Base-by-base conservation (phyloP, 2,113 vertebrate genomes). In the Ardeotis arabs region DNA sequence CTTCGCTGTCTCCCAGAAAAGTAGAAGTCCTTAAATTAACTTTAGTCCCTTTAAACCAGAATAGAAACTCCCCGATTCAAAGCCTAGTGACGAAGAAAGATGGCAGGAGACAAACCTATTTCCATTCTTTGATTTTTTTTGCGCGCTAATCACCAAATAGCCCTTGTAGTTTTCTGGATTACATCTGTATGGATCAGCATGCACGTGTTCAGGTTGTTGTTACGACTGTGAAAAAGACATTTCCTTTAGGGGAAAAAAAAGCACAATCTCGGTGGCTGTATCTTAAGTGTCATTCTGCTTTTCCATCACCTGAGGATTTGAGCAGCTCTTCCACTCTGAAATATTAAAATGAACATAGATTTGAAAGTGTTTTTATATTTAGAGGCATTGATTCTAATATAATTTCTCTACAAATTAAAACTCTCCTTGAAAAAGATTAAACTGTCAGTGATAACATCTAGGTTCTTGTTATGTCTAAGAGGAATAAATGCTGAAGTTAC, bases 381-480 rank as follows among this genome's bases (percentile, higher is more conserved):
- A 76, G 92, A 87, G 70, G 80, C 88, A 84, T 60, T 73, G 90
- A 91, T 95, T 96, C 86, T 84, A 84, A 94, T 92, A 82, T 93
- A 89, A 96, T 95, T 96, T 96, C 56, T 93, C 56, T 37, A 70
- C 92, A 93, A 96, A 97, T 97, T 96, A 96, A 96, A 96, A 96
- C 62, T 96, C 89, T 81, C 69, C 95, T 95, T 93, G 90, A 92
- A 82, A 95, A 96, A 94, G 89, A 94, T 97, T 97, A 96, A 95
- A 96, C 84, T 95, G 95, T 93, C 95, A 91, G 49, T 69, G 96
- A 96, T 97, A 96, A 82, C 94, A 95, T 97, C 95, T 75, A 72
- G 20, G 92, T 91, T 96, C 95, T 93, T 96, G 90, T 97, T 96
- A 94, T 91, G 69, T 95, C 89, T 91, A 92, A 94, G 90, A 96